Percentiles rank a stretch among this genome's conserved stretches.
phyloP scores from a whole-genome alignment of 2,888 invertebrate genomes.

The Agrotis clavis region DNA sequence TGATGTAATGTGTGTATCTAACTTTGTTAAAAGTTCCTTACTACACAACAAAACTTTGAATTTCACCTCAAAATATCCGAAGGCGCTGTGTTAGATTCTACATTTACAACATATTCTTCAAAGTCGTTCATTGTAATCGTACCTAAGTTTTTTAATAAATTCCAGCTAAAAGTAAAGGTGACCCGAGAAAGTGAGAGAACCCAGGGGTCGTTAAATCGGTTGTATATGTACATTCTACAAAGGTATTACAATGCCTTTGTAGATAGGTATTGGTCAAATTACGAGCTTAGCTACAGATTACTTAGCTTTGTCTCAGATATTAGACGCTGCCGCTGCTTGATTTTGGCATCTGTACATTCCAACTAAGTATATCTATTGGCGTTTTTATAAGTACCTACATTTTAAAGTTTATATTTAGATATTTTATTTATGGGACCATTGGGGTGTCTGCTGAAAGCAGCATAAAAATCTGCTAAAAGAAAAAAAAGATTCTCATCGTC shows the following conservation, averaged over 20 bases:
- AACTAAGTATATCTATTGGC: background rate
- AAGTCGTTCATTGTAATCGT: conserved; percentile 46
- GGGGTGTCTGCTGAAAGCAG: no score
- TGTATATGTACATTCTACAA: conserved; percentile 30
- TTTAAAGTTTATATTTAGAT: background rate
- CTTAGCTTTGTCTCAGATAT: conserved; percentile 40
- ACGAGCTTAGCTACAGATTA: conserved; percentile 27
- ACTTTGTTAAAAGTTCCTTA: background rate
- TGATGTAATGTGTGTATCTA: background rate
- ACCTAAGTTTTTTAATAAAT: conserved; percentile 48
- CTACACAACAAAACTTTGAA: background rate
- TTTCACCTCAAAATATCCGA: conserved; percentile 1
- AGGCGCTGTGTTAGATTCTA: background rate
- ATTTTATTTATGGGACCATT: conserved; percentile 1
- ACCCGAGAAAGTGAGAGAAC: conserved; percentile 49
- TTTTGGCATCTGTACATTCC: conserved; percentile 4
- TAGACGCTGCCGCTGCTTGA: conserved; percentile 8
- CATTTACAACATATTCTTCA: conserved; percentile 32
- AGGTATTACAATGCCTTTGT: conserved; percentile 32
- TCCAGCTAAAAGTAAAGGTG: conserved; percentile 52
- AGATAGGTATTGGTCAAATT: conserved; percentile 49
- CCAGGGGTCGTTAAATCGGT: conserved; percentile 34
- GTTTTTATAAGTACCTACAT: background rate
- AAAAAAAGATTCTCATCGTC: no score
- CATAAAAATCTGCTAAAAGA: no score